Base-by-base conservation (phyloP, 1,140 invertebrate species). In the Drosophila murphyi region DNA sequence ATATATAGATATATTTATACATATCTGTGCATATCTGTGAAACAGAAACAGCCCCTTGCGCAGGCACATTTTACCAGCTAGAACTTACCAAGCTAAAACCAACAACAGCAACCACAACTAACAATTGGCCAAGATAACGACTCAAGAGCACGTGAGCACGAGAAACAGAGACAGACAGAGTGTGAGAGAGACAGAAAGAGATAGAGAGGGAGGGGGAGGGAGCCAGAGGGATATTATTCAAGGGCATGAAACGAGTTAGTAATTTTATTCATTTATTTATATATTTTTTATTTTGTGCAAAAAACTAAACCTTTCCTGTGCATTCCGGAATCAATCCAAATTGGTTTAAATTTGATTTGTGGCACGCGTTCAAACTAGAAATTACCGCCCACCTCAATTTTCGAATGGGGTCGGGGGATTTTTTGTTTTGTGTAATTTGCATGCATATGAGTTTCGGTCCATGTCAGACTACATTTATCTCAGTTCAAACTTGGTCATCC, bases 291-390 rank as follows among this genome's bases (percentile, higher is more conserved):
- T 20, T 20, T 20, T 20, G 20, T 20, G 20, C 1, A 20, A 47
- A 28, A 29, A 31, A n/a, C 39, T 52, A 55, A 73, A 59, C 54
- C 55, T 68, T 73, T 73, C 48, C 71, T 68, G 71, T 61, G 29
- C 64, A 41, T 61, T 68, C 64, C 50, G 64, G 64, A 60, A 68
- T 68, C 48, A 68, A 73, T 55, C 57, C 54, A 72, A 68, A 59
- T 31, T 65, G 45, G 51, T 47, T 37, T 61, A 47, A 61, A 73
- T 73, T 68, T 59, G 63, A 57, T 72, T 72, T 68, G 12, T 43
- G 45, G 63, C 60, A 71, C 35, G 61, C 61, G 43, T 43, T 41
- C 6, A 12, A 32, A 39, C 6, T 57, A 29, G 7, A 51, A 65
- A 65, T 72, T 65, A 32, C 34, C 39, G 61, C 61, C 61, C 41